Base-by-base conservation (phyloP, 2,888 invertebrate species). In the Melikaiella ostensackeni region DNA sequence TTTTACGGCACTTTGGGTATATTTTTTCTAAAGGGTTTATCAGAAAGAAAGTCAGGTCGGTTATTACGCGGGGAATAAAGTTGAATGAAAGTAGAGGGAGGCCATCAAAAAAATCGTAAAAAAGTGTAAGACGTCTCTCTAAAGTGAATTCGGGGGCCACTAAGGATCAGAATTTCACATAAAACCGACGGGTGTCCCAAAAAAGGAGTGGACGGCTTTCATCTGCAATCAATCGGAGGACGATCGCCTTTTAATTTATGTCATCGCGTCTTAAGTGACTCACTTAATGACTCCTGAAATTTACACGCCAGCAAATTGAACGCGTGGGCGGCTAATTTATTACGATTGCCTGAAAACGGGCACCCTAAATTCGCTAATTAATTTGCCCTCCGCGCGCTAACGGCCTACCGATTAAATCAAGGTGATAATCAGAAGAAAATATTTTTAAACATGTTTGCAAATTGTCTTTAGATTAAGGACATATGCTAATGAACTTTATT, bases 241-340 rank as follows among this genome's bases (percentile, higher is more conserved):
- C 77, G 59, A 75, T 70, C 73, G 64, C 78, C 80, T 79, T 80
- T 81, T 85, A 86, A 86, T 86, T 86, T 86, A 86, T 85, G 78
- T 84, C 84, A 84, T 85, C 83, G 85, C 38, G 77, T 83, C 84
- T 86, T 86, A 85, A 86, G 80, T 81, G 85, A 84, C 82, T 83
- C 79, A 76, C 75, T 80, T 83, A 86, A 86, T 81, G 82, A 83
- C 62, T 61, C 30, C 70, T 70, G 70, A 70, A 70, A 70, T 70
- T 70, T 70, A 70, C 70, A 70, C 70, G 30, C 24, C 64, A 50
- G 70, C 77, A 85, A 83, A 86, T 86, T 85, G 70, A 70, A 70
- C 50, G 50, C 24, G 70, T 70, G 46, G 50, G 70, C 9, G 70
- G 24, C n/a, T 70, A 46, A 70, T 70, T 70, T 70, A 70, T 70